These are phyloP conservation scores for Eupsittula cactorum DNA, from an alignment of 2,113 vertebrate genomes.

Conservation along the genomic window DNA sequence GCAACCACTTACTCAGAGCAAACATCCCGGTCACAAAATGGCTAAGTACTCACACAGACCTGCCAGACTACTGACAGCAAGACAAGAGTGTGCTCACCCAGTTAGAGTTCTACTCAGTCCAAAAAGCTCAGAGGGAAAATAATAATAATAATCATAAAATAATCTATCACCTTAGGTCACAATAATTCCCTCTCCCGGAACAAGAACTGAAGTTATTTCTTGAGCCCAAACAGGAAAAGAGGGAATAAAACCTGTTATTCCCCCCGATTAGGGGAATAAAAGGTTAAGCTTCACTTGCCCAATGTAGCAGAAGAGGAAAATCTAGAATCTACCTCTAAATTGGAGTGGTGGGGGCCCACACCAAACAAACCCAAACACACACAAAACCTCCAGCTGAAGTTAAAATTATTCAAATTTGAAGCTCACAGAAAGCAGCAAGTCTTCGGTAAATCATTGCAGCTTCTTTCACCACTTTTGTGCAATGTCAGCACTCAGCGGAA, in stretches of 20 bases:
- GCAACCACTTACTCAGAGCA: slow-evolving; percentile 27
- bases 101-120: background rate
- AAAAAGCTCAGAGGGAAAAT: background rate
- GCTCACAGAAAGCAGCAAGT: background rate
- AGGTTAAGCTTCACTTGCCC: background rate
- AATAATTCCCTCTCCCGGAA: background rate
- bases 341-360: background rate
- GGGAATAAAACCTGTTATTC: background rate
- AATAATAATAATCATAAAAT: background rate
- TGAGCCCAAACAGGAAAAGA: background rate
- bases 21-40: slow-evolving; percentile 32
- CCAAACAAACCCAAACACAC: background rate
- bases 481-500: background rate
- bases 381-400: background rate
- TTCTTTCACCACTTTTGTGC: background rate
- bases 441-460: background rate
- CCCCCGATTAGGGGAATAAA: background rate
- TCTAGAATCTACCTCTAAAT: background rate
- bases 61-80: background rate
- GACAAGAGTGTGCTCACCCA: background rate
- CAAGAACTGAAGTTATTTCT: background rate
- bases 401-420: background rate
- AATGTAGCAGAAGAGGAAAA: background rate
- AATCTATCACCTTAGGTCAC: background rate
- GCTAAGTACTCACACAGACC: background rate